A percentile compares a stretch with the other conserved stretches of the same genome.
Evolutionary conservation across 2,113 vertebrate species (phyloP).

Genomic region (Diadophis punctatus): DNA sequence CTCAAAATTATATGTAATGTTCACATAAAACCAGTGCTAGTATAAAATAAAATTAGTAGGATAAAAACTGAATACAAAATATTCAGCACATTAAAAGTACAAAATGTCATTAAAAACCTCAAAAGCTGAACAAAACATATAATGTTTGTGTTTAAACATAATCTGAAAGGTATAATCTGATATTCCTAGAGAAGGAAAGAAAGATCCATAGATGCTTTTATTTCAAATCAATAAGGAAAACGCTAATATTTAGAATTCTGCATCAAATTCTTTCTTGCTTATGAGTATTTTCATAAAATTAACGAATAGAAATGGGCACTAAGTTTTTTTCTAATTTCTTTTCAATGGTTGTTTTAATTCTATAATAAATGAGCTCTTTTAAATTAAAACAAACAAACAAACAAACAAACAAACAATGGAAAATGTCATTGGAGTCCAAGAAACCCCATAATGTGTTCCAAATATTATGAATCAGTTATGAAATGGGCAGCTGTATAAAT

Average conservation of each 20-base stretch:
- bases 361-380: not conserved
- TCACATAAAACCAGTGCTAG: not conserved
- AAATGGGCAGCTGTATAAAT: too few relatives aligned
- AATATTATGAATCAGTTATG: conserved; percentile 22
- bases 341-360: not conserved
- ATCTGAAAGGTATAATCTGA: too few relatives aligned
- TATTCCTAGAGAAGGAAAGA: too few relatives aligned
- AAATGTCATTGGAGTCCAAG: conserved; percentile 16
- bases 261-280: not conserved
- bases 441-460: conserved; percentile 39
- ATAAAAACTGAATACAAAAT: not conserved
- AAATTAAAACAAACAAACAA: conserved; percentile 2
- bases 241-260: not conserved
- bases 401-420: conserved; percentile 9
- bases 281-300: not conserved
- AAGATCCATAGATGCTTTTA: not conserved
- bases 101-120: too few relatives aligned
- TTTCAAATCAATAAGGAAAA: conserved; percentile 8
- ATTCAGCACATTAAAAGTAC: not conserved
- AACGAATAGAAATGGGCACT: conserved; percentile 4
- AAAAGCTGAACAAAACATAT: too few relatives aligned
- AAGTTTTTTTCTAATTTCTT: not conserved
- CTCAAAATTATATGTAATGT: not conserved
- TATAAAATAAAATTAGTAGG: not conserved
- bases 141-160: too few relatives aligned